phyloP scores from a whole-genome alignment of 2,888 invertebrate genomes.

The Drosophila mettleri region DNA sequence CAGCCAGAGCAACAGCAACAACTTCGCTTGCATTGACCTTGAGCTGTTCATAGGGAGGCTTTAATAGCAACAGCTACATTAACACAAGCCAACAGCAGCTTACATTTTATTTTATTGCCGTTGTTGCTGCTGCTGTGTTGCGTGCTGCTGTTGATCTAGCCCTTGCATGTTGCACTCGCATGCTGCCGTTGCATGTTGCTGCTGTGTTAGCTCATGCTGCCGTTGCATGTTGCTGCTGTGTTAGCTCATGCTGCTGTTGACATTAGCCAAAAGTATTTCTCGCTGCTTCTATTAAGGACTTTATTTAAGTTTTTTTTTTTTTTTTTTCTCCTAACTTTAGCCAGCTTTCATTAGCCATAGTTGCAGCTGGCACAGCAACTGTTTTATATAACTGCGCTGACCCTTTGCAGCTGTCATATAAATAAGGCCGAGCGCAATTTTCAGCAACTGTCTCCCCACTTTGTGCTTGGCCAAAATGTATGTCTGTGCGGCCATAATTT shows the following conservation, averaged over 20 bases:
- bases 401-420: slow-evolving; percentile 18
- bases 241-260: slow-evolving; percentile 64
- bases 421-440: slow-evolving; percentile 30
- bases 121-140: slow-evolving; percentile 7
- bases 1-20: slow-evolving; percentile 8
- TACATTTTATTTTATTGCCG: slow-evolving; percentile 22
- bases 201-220: slow-evolving; percentile 18
- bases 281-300: slow-evolving; percentile 50
- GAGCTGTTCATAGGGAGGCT: slow-evolving; percentile 9
- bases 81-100: slow-evolving; percentile 35
- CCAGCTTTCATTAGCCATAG: slow-evolving; percentile 45
- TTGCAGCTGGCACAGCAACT: slow-evolving; percentile 31
- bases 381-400: slow-evolving; percentile 24
- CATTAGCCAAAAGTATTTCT: slow-evolving; percentile 37
- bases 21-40: slow-evolving; percentile 15
- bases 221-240: slow-evolving; percentile 16
- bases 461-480: slow-evolving; percentile 17
- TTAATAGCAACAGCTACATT: slow-evolving; percentile 21
- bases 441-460: slow-evolving; percentile 43
- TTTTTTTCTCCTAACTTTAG: slow-evolving; percentile 38
- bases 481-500: slow-evolving; percentile 59
- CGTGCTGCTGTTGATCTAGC: slow-evolving; percentile 20
- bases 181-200: slow-evolving; percentile 15
- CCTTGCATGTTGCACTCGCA: slow-evolving; percentile 27
- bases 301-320: slow-evolving; percentile 38